phyloP scores from a whole-genome alignment of 2,113 vertebrate species.

The Egretta garzetta region DNA sequence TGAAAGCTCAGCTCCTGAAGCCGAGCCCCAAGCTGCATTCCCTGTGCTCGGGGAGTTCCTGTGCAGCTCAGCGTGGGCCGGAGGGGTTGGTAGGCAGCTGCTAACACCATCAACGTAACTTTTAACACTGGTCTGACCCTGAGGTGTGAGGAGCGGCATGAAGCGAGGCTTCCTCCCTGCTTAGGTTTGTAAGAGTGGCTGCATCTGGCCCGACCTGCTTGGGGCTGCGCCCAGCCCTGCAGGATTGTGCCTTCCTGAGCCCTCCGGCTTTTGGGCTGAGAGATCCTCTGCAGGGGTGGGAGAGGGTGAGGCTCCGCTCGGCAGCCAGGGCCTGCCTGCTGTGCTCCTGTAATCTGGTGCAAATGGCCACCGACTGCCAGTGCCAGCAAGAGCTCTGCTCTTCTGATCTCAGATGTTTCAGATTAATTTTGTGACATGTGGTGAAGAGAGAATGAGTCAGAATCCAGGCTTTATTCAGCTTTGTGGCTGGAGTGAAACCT shows the following conservation, averaged over 20 bases:
- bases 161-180: neutral
- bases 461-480: neutral
- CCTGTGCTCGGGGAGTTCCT: neutral
- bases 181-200: neutral
- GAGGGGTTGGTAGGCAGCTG: neutral
- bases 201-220: neutral
- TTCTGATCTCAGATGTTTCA: neutral
- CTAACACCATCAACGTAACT: accelerated
- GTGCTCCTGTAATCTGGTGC: neutral
- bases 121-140: neutral
- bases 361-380: neutral
- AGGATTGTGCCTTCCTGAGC: neutral
- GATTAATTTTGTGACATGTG: neutral
- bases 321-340: neutral
- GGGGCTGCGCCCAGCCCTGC: neutral
- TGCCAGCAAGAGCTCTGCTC: neutral
- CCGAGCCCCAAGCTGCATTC: accelerated
- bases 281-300: neutral
- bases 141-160: neutral
- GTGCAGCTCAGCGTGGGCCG: accelerated
- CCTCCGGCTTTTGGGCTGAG: neutral
- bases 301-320: neutral
- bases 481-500: neutral
- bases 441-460: neutral
- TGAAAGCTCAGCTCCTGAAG: neutral